Evolutionary conservation across 2,888 invertebrate genomes (phyloP).

Genomic region (Chirona hameri): DNA sequence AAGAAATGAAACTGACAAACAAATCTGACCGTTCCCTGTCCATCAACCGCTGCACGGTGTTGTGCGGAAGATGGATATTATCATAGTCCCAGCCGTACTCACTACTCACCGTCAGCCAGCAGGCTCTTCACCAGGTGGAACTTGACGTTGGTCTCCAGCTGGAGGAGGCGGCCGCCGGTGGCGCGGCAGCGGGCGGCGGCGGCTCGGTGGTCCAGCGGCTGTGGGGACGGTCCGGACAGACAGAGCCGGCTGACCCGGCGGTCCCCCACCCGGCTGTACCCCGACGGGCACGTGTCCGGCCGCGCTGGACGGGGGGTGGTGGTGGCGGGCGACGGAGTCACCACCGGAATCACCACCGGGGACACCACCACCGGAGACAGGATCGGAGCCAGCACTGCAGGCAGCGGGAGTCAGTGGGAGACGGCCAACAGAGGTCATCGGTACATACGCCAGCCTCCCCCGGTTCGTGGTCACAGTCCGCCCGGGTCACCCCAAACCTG

Average conservation of each 20-base stretch:
- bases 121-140: not conserved
- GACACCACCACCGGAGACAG: too few relatives aligned
- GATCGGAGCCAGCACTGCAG: too few relatives aligned
- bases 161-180: not conserved
- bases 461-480: too few relatives aligned
- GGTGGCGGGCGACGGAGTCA: not conserved
- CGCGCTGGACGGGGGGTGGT: not conserved
- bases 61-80: too few relatives aligned
- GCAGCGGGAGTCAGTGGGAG: too few relatives aligned
- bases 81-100: not conserved
- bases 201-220: not conserved
- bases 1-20: too few relatives aligned
- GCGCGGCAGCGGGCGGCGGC: not conserved
- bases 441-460: too few relatives aligned
- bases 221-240: not conserved
- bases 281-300: not conserved
- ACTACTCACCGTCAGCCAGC: slow-evolving; percentile 1
- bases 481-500: too few relatives aligned
- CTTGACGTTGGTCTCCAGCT: slow-evolving; percentile 11
- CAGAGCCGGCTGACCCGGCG: not conserved
- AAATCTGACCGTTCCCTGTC: too few relatives aligned
- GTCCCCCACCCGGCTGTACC: not conserved
- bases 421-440: too few relatives aligned
- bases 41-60: too few relatives aligned
- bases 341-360: too few relatives aligned